phyloP scores from a whole-genome alignment of 2,888 invertebrate genomes.

The Cheilosia soror region DNA sequence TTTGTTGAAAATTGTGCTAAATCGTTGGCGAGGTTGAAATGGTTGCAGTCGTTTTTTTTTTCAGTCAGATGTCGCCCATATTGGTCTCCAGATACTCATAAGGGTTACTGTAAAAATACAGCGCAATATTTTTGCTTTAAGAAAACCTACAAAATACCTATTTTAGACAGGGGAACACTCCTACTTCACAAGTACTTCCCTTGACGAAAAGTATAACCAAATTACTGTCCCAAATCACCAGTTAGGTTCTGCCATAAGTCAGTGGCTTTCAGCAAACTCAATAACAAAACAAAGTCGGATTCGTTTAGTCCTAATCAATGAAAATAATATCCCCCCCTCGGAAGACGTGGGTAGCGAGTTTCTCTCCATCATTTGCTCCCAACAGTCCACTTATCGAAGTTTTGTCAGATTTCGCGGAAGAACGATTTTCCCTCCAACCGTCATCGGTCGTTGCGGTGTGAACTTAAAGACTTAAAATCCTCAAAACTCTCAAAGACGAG shows the following conservation, averaged over 20 bases:
- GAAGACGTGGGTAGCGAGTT: neutral
- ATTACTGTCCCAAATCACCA: conserved; percentile 11
- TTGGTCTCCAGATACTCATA: too few species aligned
- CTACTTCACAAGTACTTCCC: too few species aligned
- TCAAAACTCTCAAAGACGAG: conserved; percentile 16
- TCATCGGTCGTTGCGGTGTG: neutral
- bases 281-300: too few species aligned
- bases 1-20: conserved; percentile 10
- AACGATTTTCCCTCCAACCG: neutral
- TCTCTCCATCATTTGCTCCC: neutral
- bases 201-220: neutral
- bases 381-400: neutral
- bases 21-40: too few species aligned
- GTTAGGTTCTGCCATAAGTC: neutral
- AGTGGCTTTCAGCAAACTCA: neutral
- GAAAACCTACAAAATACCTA: too few species aligned
- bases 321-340: neutral
- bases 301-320: conserved; percentile 22
- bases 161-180: too few species aligned
- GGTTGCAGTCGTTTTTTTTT: too few species aligned
- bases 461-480: conserved; percentile 53
- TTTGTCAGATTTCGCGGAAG: conserved; percentile 12
- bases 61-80: too few species aligned
- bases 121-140: too few species aligned
- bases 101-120: too few species aligned